Conservation (phyloP, 2,888 invertebrate genomes). For the Mesopsocus fuscifrons region DNA sequence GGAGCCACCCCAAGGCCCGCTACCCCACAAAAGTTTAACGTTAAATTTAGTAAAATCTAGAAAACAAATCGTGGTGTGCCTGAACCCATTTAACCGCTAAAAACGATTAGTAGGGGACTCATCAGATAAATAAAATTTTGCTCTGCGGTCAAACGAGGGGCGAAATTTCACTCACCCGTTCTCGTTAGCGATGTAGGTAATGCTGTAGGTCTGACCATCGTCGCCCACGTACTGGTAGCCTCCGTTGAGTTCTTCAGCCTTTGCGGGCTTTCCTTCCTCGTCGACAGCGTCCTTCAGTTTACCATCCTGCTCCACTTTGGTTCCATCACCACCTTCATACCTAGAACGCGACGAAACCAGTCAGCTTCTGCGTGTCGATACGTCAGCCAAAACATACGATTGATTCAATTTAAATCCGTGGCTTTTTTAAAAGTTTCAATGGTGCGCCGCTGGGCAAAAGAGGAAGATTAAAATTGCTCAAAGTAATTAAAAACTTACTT, state of each 20-base stretch:
- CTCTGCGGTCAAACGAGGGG: too few relatives aligned
- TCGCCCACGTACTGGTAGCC: not conserved
- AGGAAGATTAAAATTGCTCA: not conserved
- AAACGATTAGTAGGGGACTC: too few relatives aligned
- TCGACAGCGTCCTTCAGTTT: not conserved
- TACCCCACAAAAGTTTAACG: too few relatives aligned
- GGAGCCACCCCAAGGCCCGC: too few relatives aligned
- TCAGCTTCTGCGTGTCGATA: too few relatives aligned
- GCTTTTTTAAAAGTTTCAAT: too few relatives aligned
- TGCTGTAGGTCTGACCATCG: conserved; percentile 4
- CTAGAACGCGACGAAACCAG: not conserved
- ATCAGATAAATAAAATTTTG: too few relatives aligned
- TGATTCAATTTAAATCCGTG: not conserved
- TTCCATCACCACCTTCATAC: conserved; percentile 4
- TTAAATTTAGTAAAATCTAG: too few relatives aligned
- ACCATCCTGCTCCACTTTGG: conserved; percentile 6
- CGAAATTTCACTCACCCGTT: conserved; percentile 7
- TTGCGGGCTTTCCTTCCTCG: conserved; percentile 5
- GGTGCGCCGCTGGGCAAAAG: not conserved
- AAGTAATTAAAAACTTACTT: too few relatives aligned
- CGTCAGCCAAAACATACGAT: too few relatives aligned
- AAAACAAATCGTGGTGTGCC: too few relatives aligned
- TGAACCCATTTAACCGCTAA: too few relatives aligned
- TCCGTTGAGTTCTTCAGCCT: conserved; percentile 4
- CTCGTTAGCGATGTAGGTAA: conserved; percentile 3